Base-by-base conservation (phyloP, 2,797 vertebrate species). In the Decapterus maruadsi region DNA sequence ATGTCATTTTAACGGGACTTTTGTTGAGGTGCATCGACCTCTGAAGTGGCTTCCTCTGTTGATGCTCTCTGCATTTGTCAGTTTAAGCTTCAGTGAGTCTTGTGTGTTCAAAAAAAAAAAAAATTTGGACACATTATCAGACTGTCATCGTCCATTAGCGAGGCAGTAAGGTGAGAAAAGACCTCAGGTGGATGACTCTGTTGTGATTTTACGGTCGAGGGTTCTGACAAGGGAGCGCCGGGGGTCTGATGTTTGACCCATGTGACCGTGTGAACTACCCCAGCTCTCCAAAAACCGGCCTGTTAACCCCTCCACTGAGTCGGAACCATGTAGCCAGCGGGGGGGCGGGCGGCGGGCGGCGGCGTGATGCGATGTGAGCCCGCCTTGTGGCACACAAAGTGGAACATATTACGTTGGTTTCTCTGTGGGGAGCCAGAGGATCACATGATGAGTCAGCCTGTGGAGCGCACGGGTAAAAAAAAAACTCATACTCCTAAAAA, bases 331-430 rank as follows among this genome's bases (percentile, higher is more conserved):
- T 34, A 67, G 69, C 83, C 82, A 42, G 70, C 34, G 10, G 72
- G 57, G 83, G 34, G 31, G 50, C 40, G 4, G 26, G 26, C 26
- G 72, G 57, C 81, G 34, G 31, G 50, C 40, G 4, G 50, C 40
- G 4, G 26, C 8, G 19, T 72, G 74, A 82, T 80, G 66, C 50
- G 81, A 74, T 55, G 66, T 9, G 68, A 84, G 68, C 29, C 71
- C 50, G 38, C 63, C 76, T 66, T 8, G 66, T 68, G 71, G 78
- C 72, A 53, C 59, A 71, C 34, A 85, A 87, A 78, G 71, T 45
- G 71, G 62, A 87, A 75, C 77, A 85, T 66, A 87, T 92, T 87
- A 83, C 74, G 61, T 66, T 31, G 31, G 50, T 53, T 73, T 60
- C 77, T 76, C 66, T 73, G 75, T 50, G 1, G 74, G 73, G 81